Percentiles rank a stretch among this genome's conserved stretches.
These are phyloP conservation scores for Cataglyphis livida DNA, from an alignment of 2,888 invertebrate species.

Conservation along the genomic window DNA sequence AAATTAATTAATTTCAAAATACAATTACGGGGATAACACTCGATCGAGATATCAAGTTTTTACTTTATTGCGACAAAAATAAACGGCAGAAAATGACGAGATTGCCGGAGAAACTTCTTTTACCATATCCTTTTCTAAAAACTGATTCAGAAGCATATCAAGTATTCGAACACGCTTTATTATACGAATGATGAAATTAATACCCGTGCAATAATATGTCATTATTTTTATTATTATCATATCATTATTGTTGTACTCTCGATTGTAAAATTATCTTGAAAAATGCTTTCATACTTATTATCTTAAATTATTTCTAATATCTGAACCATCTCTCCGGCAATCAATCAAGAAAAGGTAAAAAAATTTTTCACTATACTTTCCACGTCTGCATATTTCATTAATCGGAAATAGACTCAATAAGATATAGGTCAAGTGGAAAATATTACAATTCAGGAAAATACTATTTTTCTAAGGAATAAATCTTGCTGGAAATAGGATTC, in stretches of 20 bases:
- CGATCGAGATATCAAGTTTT: conserved; percentile 67
- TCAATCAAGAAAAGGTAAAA: not conserved
- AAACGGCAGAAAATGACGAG: conserved; percentile 19
- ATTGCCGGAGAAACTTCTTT: not conserved
- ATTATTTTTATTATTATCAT: not conserved
- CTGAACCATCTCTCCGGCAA: not conserved
- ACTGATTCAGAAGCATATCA: not conserved
- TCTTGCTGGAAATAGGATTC: conserved; percentile 10
- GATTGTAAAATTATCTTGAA: not conserved
- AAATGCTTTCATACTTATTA: not conserved
- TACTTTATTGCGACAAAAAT: conserved; percentile 54
- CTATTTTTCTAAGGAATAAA: conserved; percentile 61
- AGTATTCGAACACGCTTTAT: not conserved
- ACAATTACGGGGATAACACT: conserved; percentile 69
- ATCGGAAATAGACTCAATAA: conserved; percentile 47
- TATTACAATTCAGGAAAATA: conserved; percentile 33
- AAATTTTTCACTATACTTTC: not conserved
- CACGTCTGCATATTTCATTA: conserved; percentile 47
- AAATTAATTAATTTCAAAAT: conserved; percentile 71
- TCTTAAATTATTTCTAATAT: not conserved
- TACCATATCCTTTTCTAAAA: not conserved
- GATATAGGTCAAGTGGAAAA: conserved; percentile 52
- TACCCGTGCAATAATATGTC: not conserved
- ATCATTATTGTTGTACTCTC: not conserved
- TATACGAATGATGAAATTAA: not conserved